A percentile compares a stretch with the other conserved stretches of the same genome.
phyloP scores from a whole-genome alignment of 2,797 vertebrate species.

The Oreonectes daqikongensis region DNA sequence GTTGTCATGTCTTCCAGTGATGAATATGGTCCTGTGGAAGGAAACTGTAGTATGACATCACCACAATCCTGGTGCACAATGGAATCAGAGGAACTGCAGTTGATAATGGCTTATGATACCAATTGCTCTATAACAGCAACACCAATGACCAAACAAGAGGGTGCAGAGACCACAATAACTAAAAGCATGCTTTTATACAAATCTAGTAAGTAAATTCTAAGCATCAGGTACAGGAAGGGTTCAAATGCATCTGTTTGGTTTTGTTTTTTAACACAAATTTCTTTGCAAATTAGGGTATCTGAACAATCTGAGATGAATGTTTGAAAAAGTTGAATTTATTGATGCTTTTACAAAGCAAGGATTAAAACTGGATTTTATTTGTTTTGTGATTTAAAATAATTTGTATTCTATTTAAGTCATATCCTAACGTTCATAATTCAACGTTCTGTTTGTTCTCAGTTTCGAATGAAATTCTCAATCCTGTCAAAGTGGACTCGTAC shows the following conservation, averaged over 20 bases:
- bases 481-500: not conserved
- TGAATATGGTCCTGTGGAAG: fast-evolving
- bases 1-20: conserved; percentile 49
- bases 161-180: not conserved
- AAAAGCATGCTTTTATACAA: not conserved
- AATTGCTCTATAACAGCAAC: conserved; percentile 51
- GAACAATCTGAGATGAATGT: too few relatives aligned
- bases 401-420: not conserved
- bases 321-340: too few relatives aligned
- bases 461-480: not conserved
- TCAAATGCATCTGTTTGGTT: not conserved
- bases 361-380: too few relatives aligned
- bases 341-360: too few relatives aligned
- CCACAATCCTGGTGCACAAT: conserved; percentile 69
- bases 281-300: too few relatives aligned
- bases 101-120: conserved; percentile 29
- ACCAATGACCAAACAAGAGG: not conserved
- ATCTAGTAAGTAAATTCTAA: conserved; percentile 45
- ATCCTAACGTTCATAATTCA: not conserved
- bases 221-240: not conserved
- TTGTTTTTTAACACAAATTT: too few relatives aligned
- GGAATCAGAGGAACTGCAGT: fast-evolving
- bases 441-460: not conserved
- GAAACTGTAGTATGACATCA: conserved; percentile 61
- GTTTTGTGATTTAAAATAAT: too few relatives aligned